These are phyloP conservation scores for Therioaphis trifolii DNA, from an alignment of 2,888 invertebrate genomes.

Conservation along the genomic window DNA sequence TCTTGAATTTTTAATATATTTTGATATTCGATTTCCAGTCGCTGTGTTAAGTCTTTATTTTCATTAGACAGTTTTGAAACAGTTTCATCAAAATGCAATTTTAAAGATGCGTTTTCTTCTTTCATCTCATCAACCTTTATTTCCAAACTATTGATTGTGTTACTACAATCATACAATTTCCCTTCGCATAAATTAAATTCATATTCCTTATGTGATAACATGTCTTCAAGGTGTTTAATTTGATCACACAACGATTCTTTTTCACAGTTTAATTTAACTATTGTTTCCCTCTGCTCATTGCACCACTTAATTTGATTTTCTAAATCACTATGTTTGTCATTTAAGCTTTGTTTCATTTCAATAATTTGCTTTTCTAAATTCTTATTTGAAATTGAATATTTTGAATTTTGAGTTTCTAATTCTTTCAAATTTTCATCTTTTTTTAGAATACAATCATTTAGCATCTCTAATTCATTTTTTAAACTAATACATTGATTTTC, in stretches of 20 bases:
- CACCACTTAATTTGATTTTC: constrained; percentile 37
- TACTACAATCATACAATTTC: constrained; percentile 40
- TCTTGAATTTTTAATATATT: constrained; percentile 20
- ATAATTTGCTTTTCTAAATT: constrained; percentile 24
- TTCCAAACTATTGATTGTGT: constrained; percentile 39
- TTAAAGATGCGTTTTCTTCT: constrained; percentile 6
- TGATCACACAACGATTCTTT: constrained; percentile 16
- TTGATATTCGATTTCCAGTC: background rate
- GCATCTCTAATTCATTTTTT: constrained; percentile 13
- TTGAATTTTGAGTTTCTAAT: background rate
- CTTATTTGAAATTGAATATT: background rate
- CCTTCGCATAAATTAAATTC: constrained; percentile 47
- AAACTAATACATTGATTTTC: constrained; percentile 22
- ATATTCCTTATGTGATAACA: constrained; percentile 24
- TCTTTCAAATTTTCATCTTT: constrained; percentile 24
- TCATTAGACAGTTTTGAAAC: background rate
- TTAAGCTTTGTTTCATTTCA: constrained; percentile 18
- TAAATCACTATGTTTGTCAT: constrained; percentile 25
- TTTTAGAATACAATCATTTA: constrained; percentile 1
- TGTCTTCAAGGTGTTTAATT: constrained; percentile 41
- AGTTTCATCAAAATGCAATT: constrained; percentile 23
- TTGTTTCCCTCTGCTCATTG: constrained; percentile 21
- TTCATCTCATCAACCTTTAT: constrained; percentile 12
- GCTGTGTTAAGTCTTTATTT: background rate
- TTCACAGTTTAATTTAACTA: constrained; percentile 27